Base-by-base conservation (phyloP, 2,888 invertebrate genomes). In the Ectemnius cavifrons region DNA sequence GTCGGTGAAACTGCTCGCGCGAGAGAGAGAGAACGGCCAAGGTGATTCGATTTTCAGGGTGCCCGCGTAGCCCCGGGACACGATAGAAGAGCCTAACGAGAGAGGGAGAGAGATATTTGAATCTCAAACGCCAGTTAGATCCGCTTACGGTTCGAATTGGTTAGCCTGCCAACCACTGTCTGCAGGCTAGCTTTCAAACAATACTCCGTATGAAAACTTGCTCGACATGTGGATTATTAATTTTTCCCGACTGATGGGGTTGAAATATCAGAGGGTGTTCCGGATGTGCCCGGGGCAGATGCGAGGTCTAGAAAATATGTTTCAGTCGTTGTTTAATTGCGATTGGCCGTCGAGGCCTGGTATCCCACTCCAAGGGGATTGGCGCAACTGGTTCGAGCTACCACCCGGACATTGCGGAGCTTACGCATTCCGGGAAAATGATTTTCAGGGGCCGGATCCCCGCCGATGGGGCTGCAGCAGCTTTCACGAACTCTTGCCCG, bases 401-500 rank as follows among this genome's bases (percentile, higher is more conserved):
- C 6, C 37, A 37, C 37, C 37, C 37, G 37, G 37, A 4, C 37
- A 37, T 16, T 52, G n/a, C 52, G 52, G 52, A 52, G 16, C 52
- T 52, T 52, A 52, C 52, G 52, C 52, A 52, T 52, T 16, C 52
- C 52, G 52, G 37, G 52, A 52, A 52, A 52, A 52, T 52, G 52
- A 52, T 52, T 52, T 52, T 16, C n/a, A 52, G 52, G 16, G 52
- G 13, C 8, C 0, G n/a, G 14, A 20, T 16, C 61, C 20, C 20
- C 20, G 27, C 23, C 27, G 49, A 23, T n/a, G 37, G 16, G 6
- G 27, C 23, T 63, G 8, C 20, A 14, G 71, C 47, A 14, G 71
- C 47, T 72, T 60, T 59, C 68, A 23, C 71, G 58, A 76, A 67
- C 65, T 76, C 76, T 76, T 75, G 37, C 72, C 49, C 45, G 56